Evolutionary conservation across 2,888 invertebrate genomes (phyloP).

Genomic region (Abscondita cerata): DNA sequence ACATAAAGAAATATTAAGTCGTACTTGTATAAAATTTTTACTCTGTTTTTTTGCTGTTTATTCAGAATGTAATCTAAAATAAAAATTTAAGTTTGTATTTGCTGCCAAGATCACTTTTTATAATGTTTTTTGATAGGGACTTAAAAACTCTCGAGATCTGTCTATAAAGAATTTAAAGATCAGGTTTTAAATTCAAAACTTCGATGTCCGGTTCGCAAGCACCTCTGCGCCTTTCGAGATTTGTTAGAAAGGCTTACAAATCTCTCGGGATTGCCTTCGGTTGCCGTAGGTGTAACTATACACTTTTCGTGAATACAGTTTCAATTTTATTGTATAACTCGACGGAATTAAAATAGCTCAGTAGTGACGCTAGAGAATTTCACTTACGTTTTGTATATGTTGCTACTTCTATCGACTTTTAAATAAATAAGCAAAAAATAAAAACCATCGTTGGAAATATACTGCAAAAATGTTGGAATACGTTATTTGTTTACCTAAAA

Average conservation of each 20-base stretch:
- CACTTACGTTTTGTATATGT: too few relatives aligned
- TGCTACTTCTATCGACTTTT: too few relatives aligned
- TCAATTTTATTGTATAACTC: conserved; percentile 27
- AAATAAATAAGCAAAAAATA: too few relatives aligned
- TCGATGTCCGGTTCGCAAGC: conserved; percentile 41
- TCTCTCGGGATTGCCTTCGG: conserved; percentile 33
- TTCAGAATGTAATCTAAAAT: too few relatives aligned
- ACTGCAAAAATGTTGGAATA: too few relatives aligned
- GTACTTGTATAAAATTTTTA: neutral
- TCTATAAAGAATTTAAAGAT: conserved; percentile 35
- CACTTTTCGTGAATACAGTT: conserved; percentile 24
- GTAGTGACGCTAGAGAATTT: conserved; percentile 14
- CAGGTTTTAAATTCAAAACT: conserved; percentile 39
- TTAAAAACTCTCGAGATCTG: conserved; percentile 30
- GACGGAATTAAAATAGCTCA: conserved; percentile 3
- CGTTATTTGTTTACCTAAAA: too few relatives aligned
- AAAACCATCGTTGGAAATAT: too few relatives aligned
- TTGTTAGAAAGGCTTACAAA: conserved; percentile 35
- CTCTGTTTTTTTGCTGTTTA: neutral
- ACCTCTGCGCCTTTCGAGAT: conserved; percentile 35
- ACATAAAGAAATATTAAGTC: conserved; percentile 15
- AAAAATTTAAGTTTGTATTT: neutral
- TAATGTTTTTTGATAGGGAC: neutral
- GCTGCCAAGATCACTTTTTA: neutral
- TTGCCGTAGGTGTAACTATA: conserved; percentile 24